These are phyloP conservation scores for Ochlodes sylvanus DNA, from an alignment of 2,888 invertebrate genomes.

Conservation along the genomic window DNA sequence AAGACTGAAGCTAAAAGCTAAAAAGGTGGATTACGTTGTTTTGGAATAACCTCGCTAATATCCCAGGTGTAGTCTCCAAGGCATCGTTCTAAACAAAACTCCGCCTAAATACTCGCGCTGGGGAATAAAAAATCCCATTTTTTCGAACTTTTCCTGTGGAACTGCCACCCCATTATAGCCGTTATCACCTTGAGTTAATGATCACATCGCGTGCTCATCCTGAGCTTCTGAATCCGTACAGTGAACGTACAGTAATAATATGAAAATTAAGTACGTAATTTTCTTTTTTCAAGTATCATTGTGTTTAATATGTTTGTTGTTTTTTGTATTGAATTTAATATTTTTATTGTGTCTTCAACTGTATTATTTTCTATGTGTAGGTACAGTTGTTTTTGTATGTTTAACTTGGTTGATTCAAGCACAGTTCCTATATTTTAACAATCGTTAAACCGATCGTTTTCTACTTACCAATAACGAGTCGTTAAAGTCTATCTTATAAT, in stretches of 20 bases:
- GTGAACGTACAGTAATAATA: conserved; percentile 22
- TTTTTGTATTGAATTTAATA: conserved; percentile 5
- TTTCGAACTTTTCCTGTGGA: conserved; percentile 25
- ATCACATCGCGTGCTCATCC: conserved; percentile 18
- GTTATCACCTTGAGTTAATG: conserved; percentile 26
- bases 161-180: conserved; percentile 20
- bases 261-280: conserved; percentile 24
- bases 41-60: conserved; percentile 16
- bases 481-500: no score
- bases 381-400: no score
- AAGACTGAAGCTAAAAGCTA: conserved; percentile 10
- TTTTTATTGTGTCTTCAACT: background rate
- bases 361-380: background rate
- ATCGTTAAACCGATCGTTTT: no score
- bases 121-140: conserved; percentile 40
- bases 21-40: conserved; percentile 31
- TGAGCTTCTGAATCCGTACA: background rate
- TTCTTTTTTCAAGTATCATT: conserved; percentile 10
- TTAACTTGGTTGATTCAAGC: no score
- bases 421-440: no score
- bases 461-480: no score
- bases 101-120: conserved; percentile 32
- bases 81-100: conserved; percentile 36
- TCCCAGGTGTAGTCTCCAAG: conserved; percentile 26
- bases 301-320: background rate